Evolutionary conservation across 1,140 invertebrate genomes (phyloP).

Genomic region (Bombus haemorrhoidalis): DNA sequence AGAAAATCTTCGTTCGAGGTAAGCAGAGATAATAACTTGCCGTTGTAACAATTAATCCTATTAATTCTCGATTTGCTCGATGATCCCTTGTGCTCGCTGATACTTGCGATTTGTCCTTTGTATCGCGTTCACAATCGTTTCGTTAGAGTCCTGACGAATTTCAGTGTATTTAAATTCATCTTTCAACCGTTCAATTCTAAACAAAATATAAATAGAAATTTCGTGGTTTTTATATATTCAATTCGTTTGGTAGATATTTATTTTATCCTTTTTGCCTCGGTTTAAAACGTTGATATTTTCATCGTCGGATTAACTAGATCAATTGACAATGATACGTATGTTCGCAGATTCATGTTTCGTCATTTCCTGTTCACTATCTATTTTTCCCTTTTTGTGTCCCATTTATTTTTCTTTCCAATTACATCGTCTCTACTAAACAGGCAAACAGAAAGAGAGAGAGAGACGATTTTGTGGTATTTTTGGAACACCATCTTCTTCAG

Average conservation of each 20-base stretch:
- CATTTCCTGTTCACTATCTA: not conserved
- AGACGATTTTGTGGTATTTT: not conserved
- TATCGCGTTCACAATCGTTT: not conserved
- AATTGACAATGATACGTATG: too few species aligned
- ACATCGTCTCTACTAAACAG: not conserved
- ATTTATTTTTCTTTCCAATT: not conserved
- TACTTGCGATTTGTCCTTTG: too few species aligned
- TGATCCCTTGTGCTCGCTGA: not conserved
- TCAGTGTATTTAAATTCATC: not conserved
- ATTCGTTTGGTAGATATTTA: too few species aligned
- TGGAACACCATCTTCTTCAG: not conserved
- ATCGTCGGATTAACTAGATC: too few species aligned
- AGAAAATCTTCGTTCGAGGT: not conserved
- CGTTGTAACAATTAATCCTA: conserved; percentile 1
- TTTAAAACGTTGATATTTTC: too few species aligned
- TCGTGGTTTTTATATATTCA: too few species aligned
- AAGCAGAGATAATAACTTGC: not conserved
- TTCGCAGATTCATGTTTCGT: not conserved
- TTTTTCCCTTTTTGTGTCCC: not conserved
- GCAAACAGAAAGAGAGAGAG: not conserved
- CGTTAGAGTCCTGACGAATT: not conserved
- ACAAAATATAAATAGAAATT: not conserved
- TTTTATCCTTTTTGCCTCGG: too few species aligned
- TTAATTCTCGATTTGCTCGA: not conserved
- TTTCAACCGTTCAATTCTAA: not conserved